Evolutionary conservation across 2,797 vertebrate species (phyloP), one percentile per base, ranked within the genome.

Genomic region (Myripristis jacobus): DNA sequence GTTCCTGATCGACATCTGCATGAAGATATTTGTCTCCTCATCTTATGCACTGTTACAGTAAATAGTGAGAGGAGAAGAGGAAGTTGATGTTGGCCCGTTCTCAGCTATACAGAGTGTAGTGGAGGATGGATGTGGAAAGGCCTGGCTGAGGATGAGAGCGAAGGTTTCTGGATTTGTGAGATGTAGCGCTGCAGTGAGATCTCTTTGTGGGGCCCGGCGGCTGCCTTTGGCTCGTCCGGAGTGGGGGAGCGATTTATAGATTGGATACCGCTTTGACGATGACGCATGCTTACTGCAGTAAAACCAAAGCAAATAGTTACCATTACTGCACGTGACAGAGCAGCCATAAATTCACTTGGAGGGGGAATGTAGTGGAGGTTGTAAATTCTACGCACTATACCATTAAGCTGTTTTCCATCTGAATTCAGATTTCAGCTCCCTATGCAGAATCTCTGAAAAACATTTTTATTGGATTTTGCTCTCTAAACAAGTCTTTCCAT

Each of bases 101-200:
- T 59, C 2, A 7, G 19, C 36, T 47, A 44, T 73, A 60, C 13
- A 29, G 44, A 38, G 57, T 16, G 50, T 13, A 55, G 66, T 15
- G 47, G 54, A 73, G 62, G 53, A 66, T 75, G 61, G 67, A 77
- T 55, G 71, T 55, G 50, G 55, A 80, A 63, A 46, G 61, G 22
- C 54, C 80, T 90, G 90, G 87, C 85, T 64, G 68, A 59, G 60
- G 85, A 90, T 88, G 67, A 87, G 72, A 89, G 84, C n/a, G 66
- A 73, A 57, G 36, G 10, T 55, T 53, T 68, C 46, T 77, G 50
- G 44, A 80, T 88, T 75, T 85, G 67, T 71, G 77, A 86, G 69
- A 87, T 82, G 70, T 75, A 52, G 85, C 60, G 16, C 66, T 54
- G 57, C 73, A 67, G 77, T 73, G 70, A 79, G 82, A 90, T 61